Evolutionary conservation across 2,797 vertebrate species (phyloP), one percentile per base, ranked within the genome.

Genomic region (Sebastiscus tertius): DNA sequence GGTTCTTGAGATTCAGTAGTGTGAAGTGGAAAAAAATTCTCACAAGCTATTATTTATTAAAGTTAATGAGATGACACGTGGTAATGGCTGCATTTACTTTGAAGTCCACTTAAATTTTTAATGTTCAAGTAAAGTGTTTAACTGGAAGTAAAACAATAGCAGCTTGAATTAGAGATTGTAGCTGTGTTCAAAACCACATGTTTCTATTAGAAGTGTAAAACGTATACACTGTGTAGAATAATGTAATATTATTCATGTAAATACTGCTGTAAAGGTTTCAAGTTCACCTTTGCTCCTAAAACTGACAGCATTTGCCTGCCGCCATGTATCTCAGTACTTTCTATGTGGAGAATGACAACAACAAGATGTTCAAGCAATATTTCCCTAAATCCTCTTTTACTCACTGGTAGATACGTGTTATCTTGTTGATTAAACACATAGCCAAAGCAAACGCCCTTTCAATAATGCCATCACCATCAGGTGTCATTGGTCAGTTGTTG

Each of bases 1-100:
- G 11, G 16, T 46, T 26, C 20, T 64, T 77, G 18, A 26, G 20
- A 71, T 65, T 72, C 8, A 79, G 22, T 14, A 6, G 4, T 52
- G 46, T 14, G n/a, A 68, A 49, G 22, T 1, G 11, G 8, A 33
- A 39, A n/a, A 22, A 12, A 27, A 20, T 20, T 20, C 1, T 14
- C 26, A 66, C 4, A 36, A 52, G 52, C 26, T 46, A 67, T 76
- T 36, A 72, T 56, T 84, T 26, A 79, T 80, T 75, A 39, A 78
- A 59, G 71, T 72, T 75, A 82, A 75, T 80, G 64, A 61, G 49
- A 26, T 54, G 64, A 61, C 67, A 59, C 24, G 10, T 66, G 65
- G 8, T 58, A 76, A 83, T 61, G 67, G 26, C 5, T 83, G 64
- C 75, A 79, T 67, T 79, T 22, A 72, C 56, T 72, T 22, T 22